Base-by-base conservation (phyloP, 1,140 invertebrate species). In the Aphelenchoides avenae region DNA sequence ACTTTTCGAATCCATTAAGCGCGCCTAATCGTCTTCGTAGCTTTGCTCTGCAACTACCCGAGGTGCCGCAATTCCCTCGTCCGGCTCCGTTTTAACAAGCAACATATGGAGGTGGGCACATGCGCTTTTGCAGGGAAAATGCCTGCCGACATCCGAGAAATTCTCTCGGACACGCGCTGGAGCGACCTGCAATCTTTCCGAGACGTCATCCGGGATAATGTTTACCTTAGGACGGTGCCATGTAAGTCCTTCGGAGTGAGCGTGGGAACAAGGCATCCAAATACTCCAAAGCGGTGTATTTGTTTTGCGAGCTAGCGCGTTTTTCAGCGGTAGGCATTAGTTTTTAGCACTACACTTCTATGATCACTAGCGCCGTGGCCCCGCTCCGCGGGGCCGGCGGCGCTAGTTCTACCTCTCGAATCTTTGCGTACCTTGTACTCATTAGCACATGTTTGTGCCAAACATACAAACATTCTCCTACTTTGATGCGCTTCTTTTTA, bases 221-320 rank as follows among this genome's bases (percentile, higher is more conserved):
- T 59, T 33, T 60, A 44, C 20, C n/a, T 61, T 15, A n/a, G 44
- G 6, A 33, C 43, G 11, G 52, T 40, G 22, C 61, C 55, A 36
- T 65, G 61, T 65, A 40, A 57, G 61, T 20, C 43, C 7, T 24
- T 57, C 64, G n/a, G n/a, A n/a, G n/a, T n/a, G n/a, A n/a, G 37
- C 58, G 6, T 50, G 13, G 52, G 42, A 52, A 13, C 13, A 9
- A 20, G n/a, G 44, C 51, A 11, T 52, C 47, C 9, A 57, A 57
- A 44, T n/a, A 54, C 9, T 59, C 56, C 46, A 26, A 13, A 53
- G 5, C n/a, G 20, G 36, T 57, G 15, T 22, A 13, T n/a, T n/a
- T n/a, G n/a, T n/a, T n/a, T n/a, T n/a, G n/a, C n/a, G n/a, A n/a
- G n/a, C n/a, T 56, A 55, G 30, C 27, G 29, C 20, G 15, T 53